A percentile compares a stretch with the other conserved stretches of the same genome.
Conservation (phyloP, 92 coral and sea anemone species). For the Siderastrea siderea region DNA sequence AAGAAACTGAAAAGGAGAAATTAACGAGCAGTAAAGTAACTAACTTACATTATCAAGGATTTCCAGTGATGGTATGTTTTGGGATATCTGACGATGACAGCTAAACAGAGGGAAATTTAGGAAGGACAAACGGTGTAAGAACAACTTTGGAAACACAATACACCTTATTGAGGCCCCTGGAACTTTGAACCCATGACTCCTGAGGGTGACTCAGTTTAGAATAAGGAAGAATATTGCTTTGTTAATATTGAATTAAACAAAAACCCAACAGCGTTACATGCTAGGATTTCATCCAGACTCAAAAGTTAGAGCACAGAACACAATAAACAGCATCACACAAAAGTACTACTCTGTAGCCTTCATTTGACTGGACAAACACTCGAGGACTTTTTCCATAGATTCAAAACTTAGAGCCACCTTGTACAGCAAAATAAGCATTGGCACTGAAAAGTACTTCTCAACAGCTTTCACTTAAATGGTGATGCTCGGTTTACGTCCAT, state of each 20-base stretch:
- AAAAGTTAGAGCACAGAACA: neutral
- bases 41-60: slow-evolving; percentile 85
- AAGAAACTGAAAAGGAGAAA: too few relatives aligned
- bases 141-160: neutral
- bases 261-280: too few relatives aligned
- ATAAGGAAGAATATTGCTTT: too few relatives aligned
- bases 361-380: too few relatives aligned
- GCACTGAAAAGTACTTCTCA: too few relatives aligned
- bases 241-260: too few relatives aligned
- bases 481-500: neutral
- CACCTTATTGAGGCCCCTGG: too few relatives aligned
- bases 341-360: neutral
- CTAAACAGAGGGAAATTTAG: slow-evolving; percentile 22
- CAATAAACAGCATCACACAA: neutral
- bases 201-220: too few relatives aligned
- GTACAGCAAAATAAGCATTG: too few relatives aligned
- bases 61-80: slow-evolving; percentile 78
- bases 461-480: neutral
- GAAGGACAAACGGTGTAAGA: neutral
- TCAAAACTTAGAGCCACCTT: too few relatives aligned
- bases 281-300: too few relatives aligned
- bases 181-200: too few relatives aligned
- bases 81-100: slow-evolving; percentile 79
- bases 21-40: neutral
- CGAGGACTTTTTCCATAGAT: neutral